Evolutionary conservation across 2,888 invertebrate genomes (phyloP), one percentile per base, ranked within the genome.

Genomic region (Mimumesa dahlbomi): DNA sequence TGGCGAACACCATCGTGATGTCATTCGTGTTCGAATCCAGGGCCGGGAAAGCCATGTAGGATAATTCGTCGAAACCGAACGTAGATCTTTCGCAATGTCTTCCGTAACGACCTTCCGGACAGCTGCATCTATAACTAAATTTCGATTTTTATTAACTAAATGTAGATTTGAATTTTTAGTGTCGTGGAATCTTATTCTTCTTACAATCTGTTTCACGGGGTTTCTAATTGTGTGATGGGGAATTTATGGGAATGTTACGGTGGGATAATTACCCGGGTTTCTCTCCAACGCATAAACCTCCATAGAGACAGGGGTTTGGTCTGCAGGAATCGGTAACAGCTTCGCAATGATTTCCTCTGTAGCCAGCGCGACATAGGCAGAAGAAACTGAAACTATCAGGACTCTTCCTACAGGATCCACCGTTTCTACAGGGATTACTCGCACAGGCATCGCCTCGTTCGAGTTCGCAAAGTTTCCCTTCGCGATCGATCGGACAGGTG

Each of bases 261-360:
- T n/a, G n/a, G n/a, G n/a, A n/a, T 5, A 25, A 25, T 86, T 96
- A 97, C 31, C 96, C 96, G 5, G 96, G 96, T 85, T 96, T 96
- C n/a, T 96, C 90, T 72, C 95, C 94, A 13, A 96, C 93, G 85
- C 98, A 98, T 43, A 95, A 92, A 25, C 98, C 98, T 21, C 96
- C 97, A 87, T 97, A 92, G 70, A 96, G 90, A 84, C 98, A 98
- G n/a, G 97, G 98, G 89, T 97, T 97, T 0, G 97, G 96, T 66
- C 97, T 92, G 85, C 98, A 98, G 0, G 96, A 96, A 87, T 97
- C 97, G 0, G 96, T 94, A 2, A 95, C 91, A 16, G 94, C 94
- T 90, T 98, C 97, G 88, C 98, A 98, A 77, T 95, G 94, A 87
- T 95, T 95, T 1, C 98, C 98, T 9, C 96, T 93, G 88, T 96